Base-by-base conservation (phyloP, 2,888 invertebrate species). In the Entomobrya multifasciata region DNA sequence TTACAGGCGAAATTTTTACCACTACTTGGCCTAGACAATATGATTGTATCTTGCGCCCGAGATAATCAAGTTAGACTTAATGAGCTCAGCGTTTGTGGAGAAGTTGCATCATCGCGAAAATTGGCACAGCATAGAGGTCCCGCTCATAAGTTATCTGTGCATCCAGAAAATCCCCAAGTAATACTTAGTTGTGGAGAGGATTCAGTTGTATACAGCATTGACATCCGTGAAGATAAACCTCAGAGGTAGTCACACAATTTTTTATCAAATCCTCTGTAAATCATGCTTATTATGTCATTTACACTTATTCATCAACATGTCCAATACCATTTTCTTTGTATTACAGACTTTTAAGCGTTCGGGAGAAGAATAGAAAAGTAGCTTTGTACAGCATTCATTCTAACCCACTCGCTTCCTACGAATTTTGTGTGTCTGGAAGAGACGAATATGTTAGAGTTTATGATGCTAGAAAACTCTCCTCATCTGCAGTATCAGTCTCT, bases 181-280 rank as follows among this genome's bases (percentile, higher is more conserved):
- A 92, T 94, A 88, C 93, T 98, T 30, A 97, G 96, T 90, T 97
- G 96, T 90, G 98, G 97, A 0, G 98, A 98, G 93, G 98, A 98
- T 93, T 96, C 96, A 0, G 93, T 95, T 85, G 95, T 97, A 10
- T 94, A 95, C 92, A 95, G 95, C 91, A 95, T 96, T 89, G 98
- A 98, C 93, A 94, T 98, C 86, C 94, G 98, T 67, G 94, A 95
- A 88, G 94, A 94, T 55, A 95, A 94, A 92, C 94, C 95, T 49
- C 93, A 94, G 92, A 93, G 91, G 90, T 89, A 87, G 2, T 41
- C 1, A 62, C 30, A 6, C 27, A 20, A 5, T 60, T 60, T 4
- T 60, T 52, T 52, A 52, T 52, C 4, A 22, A n/a, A n/a, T n/a
- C n/a, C 22, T 22, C 5, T 57, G 22, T 57, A 57, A 57, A 57